Evolutionary conservation across 64 coral and sea anemone genomes (phyloP).

Genomic region (Dendrophyllia cribrosa): DNA sequence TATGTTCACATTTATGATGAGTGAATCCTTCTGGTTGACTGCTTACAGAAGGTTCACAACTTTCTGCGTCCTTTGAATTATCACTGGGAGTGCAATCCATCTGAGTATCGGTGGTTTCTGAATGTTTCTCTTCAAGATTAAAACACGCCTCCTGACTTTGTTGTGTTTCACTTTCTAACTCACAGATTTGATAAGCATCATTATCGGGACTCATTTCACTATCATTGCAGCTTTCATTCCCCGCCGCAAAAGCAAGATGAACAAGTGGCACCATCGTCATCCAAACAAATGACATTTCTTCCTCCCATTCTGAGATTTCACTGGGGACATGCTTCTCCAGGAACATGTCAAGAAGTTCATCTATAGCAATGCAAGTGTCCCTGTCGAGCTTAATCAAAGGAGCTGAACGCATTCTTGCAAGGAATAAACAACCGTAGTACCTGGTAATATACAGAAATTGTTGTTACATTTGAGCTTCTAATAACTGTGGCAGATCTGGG

Average conservation of each 20-base stretch:
- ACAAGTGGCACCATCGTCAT: conserved; percentile 37
- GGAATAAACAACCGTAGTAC: conserved; percentile 76
- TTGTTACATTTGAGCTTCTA: not conserved
- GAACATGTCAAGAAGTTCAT: conserved; percentile 59
- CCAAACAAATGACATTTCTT: conserved; percentile 43
- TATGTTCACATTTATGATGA: too few relatives aligned
- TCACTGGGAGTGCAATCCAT: too few relatives aligned
- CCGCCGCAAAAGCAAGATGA: conserved; percentile 53
- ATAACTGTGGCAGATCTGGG: too few relatives aligned
- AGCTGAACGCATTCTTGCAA: conserved; percentile 74
- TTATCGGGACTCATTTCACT: not conserved
- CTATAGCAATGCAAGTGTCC: conserved; percentile 36
- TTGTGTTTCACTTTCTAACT: not conserved
- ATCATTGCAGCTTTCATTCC: conserved; percentile 17
- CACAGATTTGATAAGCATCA: not conserved
- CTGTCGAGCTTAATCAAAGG: conserved; percentile 26
- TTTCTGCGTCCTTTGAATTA: too few relatives aligned
- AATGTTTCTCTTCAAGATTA: too few relatives aligned
- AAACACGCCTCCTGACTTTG: not conserved
- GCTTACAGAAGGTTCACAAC: too few relatives aligned
- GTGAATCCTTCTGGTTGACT: too few relatives aligned
- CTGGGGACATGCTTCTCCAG: conserved; percentile 34
- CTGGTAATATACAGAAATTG: conserved; percentile 14
- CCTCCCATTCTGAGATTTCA: conserved; percentile 49
- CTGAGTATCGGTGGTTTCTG: too few relatives aligned